phyloP scores from a whole-genome alignment of 2,113 vertebrate genomes.

The Mobula hypostoma region DNA sequence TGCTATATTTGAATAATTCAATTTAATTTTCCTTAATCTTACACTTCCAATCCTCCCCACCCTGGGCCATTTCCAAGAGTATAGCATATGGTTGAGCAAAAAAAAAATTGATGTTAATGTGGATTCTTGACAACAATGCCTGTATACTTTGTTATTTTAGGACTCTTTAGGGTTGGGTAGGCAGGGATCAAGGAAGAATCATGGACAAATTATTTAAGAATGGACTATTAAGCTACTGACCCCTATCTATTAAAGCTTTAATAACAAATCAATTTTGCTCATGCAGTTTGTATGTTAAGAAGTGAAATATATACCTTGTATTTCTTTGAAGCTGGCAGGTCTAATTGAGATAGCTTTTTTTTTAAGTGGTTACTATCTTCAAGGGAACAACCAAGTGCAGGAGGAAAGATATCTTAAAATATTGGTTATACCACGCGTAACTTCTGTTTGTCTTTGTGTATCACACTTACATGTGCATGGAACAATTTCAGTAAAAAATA shows the following conservation, averaged over 20 bases:
- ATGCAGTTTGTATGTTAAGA: background rate
- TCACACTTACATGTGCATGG: background rate
- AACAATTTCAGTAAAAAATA: background rate
- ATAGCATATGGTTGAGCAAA: background rate
- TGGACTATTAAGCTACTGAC: background rate
- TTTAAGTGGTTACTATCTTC: background rate
- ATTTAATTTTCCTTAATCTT: background rate
- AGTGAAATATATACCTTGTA: too few species aligned
- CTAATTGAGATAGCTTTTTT: background rate
- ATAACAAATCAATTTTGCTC: background rate
- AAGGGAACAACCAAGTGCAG: background rate
- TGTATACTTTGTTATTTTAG: background rate
- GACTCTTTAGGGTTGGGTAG: background rate
- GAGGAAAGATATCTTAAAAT: background rate
- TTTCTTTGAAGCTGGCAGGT: background rate
- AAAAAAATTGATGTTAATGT: background rate
- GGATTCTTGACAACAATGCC: background rate
- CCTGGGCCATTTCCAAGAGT: background rate
- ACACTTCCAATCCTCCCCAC: background rate
- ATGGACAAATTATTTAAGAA: background rate
- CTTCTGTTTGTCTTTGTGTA: background rate
- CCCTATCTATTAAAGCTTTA: background rate
- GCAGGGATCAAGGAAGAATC: background rate
- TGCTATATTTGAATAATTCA: background rate
- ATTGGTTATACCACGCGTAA: background rate